phyloP scores from a whole-genome alignment of 2,888 invertebrate species.

The Chrysopilus asiliformis region DNA sequence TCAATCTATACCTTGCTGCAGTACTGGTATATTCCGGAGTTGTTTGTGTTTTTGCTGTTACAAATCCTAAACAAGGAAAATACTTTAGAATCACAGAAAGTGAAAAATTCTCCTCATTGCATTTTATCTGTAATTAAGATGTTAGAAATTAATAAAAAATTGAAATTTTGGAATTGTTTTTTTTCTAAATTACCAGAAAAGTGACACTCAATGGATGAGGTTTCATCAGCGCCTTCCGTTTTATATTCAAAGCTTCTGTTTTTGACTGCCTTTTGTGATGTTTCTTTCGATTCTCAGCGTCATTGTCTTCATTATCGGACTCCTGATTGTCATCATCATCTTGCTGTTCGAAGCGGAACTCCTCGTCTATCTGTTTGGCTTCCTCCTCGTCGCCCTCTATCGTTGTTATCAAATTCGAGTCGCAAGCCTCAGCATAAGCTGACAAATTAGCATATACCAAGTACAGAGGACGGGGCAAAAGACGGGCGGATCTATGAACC shows the following conservation, averaged over 20 bases:
- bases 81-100: slow-evolving; percentile 10
- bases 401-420: slow-evolving; percentile 36
- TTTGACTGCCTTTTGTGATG: slow-evolving; percentile 15
- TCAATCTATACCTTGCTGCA: slow-evolving; percentile 20
- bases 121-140: too few species aligned
- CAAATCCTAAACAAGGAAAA: slow-evolving; percentile 22
- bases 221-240: slow-evolving; percentile 18
- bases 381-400: slow-evolving; percentile 58
- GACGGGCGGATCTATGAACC: slow-evolving; percentile 58
- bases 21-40: slow-evolving; percentile 19
- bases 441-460: slow-evolving; percentile 73
- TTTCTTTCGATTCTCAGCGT: slow-evolving; percentile 24
- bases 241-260: slow-evolving; percentile 11
- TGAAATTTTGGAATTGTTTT: too few species aligned
- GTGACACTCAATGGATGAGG: slow-evolving; percentile 22
- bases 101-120: background rate
- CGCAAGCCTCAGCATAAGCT: slow-evolving; percentile 68
- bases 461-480: slow-evolving; percentile 72
- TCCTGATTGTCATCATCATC: slow-evolving; percentile 46
- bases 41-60: slow-evolving; percentile 18
- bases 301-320: slow-evolving; percentile 51
- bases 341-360: slow-evolving; percentile 37
- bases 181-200: slow-evolving; percentile 17
- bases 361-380: slow-evolving; percentile 45
- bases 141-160: background rate